Base-by-base conservation (phyloP, 92 coral and sea anemone species). In the Zoanthus sociatus region DNA sequence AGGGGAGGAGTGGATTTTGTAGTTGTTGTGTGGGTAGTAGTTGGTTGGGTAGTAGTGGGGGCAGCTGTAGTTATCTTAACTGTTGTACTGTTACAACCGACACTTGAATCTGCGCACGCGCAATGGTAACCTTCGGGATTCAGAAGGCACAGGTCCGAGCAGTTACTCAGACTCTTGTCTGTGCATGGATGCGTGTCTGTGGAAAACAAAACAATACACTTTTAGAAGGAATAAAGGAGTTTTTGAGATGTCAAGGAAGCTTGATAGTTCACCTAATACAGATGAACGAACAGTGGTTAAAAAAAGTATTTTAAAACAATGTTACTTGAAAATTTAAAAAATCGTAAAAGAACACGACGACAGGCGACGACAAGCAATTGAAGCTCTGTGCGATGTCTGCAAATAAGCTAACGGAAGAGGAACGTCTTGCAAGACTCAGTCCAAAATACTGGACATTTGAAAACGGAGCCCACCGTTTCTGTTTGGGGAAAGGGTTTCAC, bases 61-160 rank as follows among this genome's bases (percentile, higher is more conserved):
- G 87, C 32, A 45, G 61, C 0, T 2, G 87, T 66, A 18, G 81
- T 71, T 51, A 77, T 51, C 32, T 75, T 71, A 42, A 67, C 26
- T 32, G 82, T 71, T 50, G 71, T 50, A 69, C 55, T 78, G 51
- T 42, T 82, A 56, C 78, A 63, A 77, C 82, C 74, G 18, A 73
- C 58, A 53, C 76, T 87, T 21, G 48, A 47, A 20, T 87, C 84
- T 53, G 86, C 84, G 60, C 69, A 79, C 20, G 85, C 85, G 46
- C 85, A 81, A 32, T 81, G 85, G 45, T 81, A 81, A 2, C 85
- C 85, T 66, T 81, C 85, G 5, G 85, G 85, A 9, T 81, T 81
- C 73, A 81, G 30, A 66, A 81, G 85, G 73, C 85, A 81, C 60
- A 81, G 70, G 26, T 81, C 85, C 7, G 74, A 81, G 32, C 85